Evolutionary conservation across 2,797 vertebrate genomes (phyloP), one percentile per base, ranked within the genome.

Genomic region (Microctenopoma stevenorrisi): DNA sequence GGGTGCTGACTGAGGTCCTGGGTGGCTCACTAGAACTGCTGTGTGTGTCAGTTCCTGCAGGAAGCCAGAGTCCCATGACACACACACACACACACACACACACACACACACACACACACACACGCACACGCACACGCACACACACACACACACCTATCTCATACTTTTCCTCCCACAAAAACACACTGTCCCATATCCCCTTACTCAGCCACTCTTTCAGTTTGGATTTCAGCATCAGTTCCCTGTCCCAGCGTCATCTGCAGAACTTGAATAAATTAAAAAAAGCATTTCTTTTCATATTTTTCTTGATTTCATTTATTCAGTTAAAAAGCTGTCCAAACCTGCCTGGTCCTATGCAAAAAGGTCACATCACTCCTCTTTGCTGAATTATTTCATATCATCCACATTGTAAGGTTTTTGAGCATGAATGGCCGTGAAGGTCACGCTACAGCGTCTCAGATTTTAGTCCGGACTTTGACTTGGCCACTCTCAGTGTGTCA

Each of bases 1-100:
- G 92, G 93, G 89, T 92, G 93, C 93, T 94, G 93, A 95, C 91
- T 92, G 89, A 84, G 89, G 92, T 93, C 94, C 93, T 93, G 92
- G 87, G 91, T 93, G 93, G 91, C 89, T 93, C 81, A 57, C 72
- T 63, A 92, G 89, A 94, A 94, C 82, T 93, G 93, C 92, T 94
- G 93, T 83, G 90, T 93, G 85, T 94, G 91, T 93, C 90, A 91
- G 90, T 92, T 94, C 86, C 91, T 88, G 91, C 92, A 93, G 93
- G 93, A 94, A 93, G 89, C 79, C 67, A 15, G 54, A 89, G 83
- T 94, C 94, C 93, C 94, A 67, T 57, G 82, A 70, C 72, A 65
- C 58, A 61, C 83, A 69, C 73, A 61, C 64, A 58, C 63, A 47
- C 66, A 56, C 72, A 65, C 73, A 75, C 68, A 67, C 58, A 46